Evolutionary conservation across 2,797 vertebrate species (phyloP), one percentile per base, ranked within the genome.

Genomic region (Hypotaenidia okinawae): DNA sequence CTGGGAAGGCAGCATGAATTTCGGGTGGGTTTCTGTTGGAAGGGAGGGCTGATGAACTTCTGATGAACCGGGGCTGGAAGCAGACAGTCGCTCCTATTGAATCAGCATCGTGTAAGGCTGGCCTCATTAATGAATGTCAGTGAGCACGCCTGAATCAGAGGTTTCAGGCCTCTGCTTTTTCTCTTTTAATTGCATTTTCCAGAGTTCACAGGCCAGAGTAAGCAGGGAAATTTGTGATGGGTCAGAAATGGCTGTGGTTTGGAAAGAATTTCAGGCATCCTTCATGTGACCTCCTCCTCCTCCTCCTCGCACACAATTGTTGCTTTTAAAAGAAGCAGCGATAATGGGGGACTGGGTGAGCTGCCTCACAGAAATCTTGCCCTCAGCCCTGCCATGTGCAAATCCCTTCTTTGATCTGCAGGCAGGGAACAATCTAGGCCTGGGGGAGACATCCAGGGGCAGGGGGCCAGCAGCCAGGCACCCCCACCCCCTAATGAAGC

Each of bases 201-300:
- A 93, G 77, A 93, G 95, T 96, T 97, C 87, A 75, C 66, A 95
- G 96, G 92, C 94, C 89, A 82, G 90, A 74, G 82, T 88, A 95
- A 97, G 91, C 66, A 13, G 85, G 89, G 91, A 93, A 94, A 97
- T 94, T 96, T 95, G 79, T 61, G 83, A 88, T 93, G 93, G 85
- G 87, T 97, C 95, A 95, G 92, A 95, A 96, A 94, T 64, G 93
- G 75, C 80, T 97, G 97, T 86, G 96, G 97, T 96, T 97, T 97
- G 96, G 97, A 97, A 97, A 97, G 97, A 98, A 97, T 98, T 96
- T 95, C 94, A 94, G 96, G 97, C 96, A 97, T 97, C 96, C 89
- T 96, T 96, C 95, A 93, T 93, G 89, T 95, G 21, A 78, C 94
- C 96, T 96, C 88, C 95, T 96, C 92, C 91, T 96, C 92, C 79